Base-by-base conservation (phyloP, 1,140 invertebrate genomes). In the Belonocnema kinseyi region DNA sequence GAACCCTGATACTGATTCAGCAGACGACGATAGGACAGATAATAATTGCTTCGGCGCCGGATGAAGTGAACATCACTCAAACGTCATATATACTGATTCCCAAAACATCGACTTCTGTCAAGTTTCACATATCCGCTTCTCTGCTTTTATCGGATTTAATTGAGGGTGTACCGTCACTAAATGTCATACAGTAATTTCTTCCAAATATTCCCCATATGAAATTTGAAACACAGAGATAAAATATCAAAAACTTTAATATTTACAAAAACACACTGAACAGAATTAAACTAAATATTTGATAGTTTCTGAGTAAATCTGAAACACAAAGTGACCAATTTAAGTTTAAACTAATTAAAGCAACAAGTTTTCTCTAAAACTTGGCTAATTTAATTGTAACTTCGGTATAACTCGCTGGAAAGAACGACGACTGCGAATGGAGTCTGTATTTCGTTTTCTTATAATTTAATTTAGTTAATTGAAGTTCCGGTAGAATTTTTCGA, bases 21-120 rank as follows among this genome's bases (percentile, higher is more conserved):
- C 21, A 61, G 58, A 61, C 61, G 61, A 66, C n/a, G 61, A 66
- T 66, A 66, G 61, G 61, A 66, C 61, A 66, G 58, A 66, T 66
- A 66, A 66, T 66, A 66, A 66, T 66, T 40, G 61, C 33, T 66
- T 66, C 33, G 61, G 61, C 61, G 61, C 61, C 61, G 61, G 61
- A 66, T 66, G 14, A 66, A 66, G 21, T 33, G 61, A 66, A 21
- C 16, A 66, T 66, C 61, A 46, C 61, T 66, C 61, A 66, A 66
- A 66, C 33, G 61, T 66, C 61, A 46, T 66, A 66, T 40, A 66
- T 40, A 66, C 61, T 66, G 13, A 16, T 14, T n/a, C 61, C 33
- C 26, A 13, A 40, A 66, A 66, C 61, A 66, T 66, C 61, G 61
- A 66, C 61, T 66, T 66, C 61, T 33, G 61, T 66, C 61, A 40